Conservation (phyloP, 2,113 vertebrate genomes). For the Amblyornis subalaris region DNA sequence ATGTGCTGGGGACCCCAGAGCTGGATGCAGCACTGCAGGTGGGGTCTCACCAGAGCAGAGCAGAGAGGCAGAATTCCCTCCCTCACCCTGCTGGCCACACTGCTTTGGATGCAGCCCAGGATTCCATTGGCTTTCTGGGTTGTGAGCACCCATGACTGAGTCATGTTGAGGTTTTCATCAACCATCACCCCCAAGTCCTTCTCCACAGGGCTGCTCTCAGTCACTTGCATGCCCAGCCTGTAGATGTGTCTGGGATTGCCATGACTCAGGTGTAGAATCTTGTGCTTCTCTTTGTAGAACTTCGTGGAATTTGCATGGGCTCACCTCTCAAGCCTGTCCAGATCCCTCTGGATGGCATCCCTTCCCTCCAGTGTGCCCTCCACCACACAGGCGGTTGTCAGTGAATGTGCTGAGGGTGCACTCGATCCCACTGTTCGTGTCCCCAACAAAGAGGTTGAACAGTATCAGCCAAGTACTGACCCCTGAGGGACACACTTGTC, state of each 20-base stretch:
- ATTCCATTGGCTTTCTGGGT: not conserved
- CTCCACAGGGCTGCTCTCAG: not conserved
- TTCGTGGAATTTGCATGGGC: not conserved
- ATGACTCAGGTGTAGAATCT: too few species aligned
- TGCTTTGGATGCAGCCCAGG: not conserved
- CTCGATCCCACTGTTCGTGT: too few species aligned
- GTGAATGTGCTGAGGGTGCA: not conserved
- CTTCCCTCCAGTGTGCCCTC: not conserved
- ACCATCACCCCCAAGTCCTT: not conserved
- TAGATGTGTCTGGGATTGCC: not conserved
- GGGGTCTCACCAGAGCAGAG: not conserved
- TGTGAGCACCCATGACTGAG: rapidly evolving
- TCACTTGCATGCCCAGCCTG: rapidly evolving
- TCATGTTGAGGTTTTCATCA: not conserved
- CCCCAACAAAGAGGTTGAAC: not conserved
- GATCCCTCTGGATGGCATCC: not conserved
- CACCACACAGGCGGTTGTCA: not conserved
- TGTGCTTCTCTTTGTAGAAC: not conserved
- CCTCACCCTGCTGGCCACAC: rapidly evolving
- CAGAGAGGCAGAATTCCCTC: not conserved
- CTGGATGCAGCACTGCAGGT: not conserved
- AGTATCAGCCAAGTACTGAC: rapidly evolving
- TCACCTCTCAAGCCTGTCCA: not conserved
- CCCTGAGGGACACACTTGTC: too few species aligned
- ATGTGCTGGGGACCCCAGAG: not conserved